phyloP scores from a whole-genome alignment of 2,888 invertebrate species.

The Drosophila glabriapex region DNA sequence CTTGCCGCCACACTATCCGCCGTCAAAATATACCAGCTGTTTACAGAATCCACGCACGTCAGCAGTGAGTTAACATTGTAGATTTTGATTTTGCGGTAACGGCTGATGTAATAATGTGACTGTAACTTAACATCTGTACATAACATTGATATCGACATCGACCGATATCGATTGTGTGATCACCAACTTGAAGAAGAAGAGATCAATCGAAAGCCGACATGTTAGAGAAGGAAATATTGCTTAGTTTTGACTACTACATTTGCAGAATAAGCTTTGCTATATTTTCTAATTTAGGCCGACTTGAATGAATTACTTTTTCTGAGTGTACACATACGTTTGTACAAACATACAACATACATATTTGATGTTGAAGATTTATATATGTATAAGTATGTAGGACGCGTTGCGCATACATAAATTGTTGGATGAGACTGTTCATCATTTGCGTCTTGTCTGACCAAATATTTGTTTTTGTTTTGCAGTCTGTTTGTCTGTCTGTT shows the following conservation, averaged over 20 bases:
- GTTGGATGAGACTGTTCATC: conserved; percentile 58
- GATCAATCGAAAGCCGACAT: background rate
- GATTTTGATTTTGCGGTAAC: background rate
- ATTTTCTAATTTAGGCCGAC: background rate
- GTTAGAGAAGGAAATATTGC: background rate
- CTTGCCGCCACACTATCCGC: background rate
- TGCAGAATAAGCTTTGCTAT: background rate
- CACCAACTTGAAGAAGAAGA: background rate
- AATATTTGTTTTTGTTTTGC: conserved; percentile 50
- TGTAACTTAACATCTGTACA: background rate
- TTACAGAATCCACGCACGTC: background rate
- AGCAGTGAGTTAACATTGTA: background rate
- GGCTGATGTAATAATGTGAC: background rate
- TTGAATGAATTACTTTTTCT: background rate
- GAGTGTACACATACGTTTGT: conserved; percentile 19
- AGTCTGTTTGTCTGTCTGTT: conserved; percentile 51
- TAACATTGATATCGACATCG: background rate
- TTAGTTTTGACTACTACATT: background rate
- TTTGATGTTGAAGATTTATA: conserved; percentile 32
- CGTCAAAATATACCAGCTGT: background rate
- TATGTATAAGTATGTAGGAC: conserved; percentile 36
- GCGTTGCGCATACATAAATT: conserved; percentile 69
- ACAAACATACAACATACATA: background rate
- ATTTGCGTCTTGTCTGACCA: conserved; percentile 61
- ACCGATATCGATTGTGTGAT: background rate